Evolutionary conservation across 2,888 invertebrate species (phyloP), one percentile per base, ranked within the genome.

Genomic region (Nematopogon swammerdamellus): DNA sequence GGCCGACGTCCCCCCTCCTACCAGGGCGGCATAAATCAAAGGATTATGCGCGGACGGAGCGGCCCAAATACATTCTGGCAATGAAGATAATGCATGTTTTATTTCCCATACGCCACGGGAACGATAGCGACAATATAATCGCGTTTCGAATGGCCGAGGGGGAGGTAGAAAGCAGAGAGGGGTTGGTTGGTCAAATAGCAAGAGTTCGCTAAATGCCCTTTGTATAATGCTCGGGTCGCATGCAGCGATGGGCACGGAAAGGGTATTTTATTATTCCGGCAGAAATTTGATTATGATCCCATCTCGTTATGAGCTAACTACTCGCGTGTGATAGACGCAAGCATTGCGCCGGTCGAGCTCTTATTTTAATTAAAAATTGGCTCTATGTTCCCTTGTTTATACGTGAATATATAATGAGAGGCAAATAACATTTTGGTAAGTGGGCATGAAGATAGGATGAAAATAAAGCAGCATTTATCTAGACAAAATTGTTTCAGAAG

Each of bases 141-240:
- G 68, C 60, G 56, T 50, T 50, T 46, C 25, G 45, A 46, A 19
- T 14, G 58, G 64, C 63, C 64, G 71, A 71, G 68, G 63, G 64
- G n/a, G 53, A 3, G 36, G 36, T 8, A 25, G 25, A 25, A 25
- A 25, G 25, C 63, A 64, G 71, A 70, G 68, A 62, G 64, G 53
- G 56, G n/a, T n/a, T n/a, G n/a, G n/a, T 54, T 45, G 64, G 65
- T 62, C 72, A 75, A 77, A 77, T 76, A 77, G 72, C 74, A 79
- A 79, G 76, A 75, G 72, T 65, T 67, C 74, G 70, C 76, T 79
- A 79, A 79, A 77, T 77, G 77, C 76, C 77, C 76, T 76, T 77
- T 79, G 76, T 77, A 71, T 61, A 62, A 61, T 64, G 60, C 67
- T 70, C 67, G 67, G 72, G 62, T 65, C 60, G 69, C 64, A 70